Conservation (phyloP, 2,888 invertebrate species). For the Tetragonula carbonaria region DNA sequence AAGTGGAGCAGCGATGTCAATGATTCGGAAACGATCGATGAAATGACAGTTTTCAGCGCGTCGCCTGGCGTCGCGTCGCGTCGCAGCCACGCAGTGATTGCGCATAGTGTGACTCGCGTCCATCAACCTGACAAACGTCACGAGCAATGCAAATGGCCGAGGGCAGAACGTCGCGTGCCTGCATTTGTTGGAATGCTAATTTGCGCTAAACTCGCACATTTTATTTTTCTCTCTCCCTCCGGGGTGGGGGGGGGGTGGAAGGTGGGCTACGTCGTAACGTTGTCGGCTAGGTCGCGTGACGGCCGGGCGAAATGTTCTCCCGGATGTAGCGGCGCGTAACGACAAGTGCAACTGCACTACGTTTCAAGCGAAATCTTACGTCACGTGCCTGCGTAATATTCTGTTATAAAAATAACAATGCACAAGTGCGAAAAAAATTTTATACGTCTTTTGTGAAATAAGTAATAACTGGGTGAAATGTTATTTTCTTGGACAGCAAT, state of each 20-base stretch:
- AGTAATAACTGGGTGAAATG: too few relatives aligned
- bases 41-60: constrained; percentile 49
- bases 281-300: constrained; percentile 18
- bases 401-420: too few relatives aligned
- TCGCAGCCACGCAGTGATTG: constrained; percentile 38
- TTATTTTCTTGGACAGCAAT: too few relatives aligned
- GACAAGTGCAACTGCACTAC: constrained; percentile 26
- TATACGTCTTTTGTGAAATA: too few relatives aligned
- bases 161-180: background rate
- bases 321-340: background rate
- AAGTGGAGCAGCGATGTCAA: constrained; percentile 36
- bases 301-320: constrained; percentile 31
- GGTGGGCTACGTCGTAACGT: constrained; percentile 9
- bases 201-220: constrained; percentile 34
- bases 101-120: constrained; percentile 48
- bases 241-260: too few relatives aligned
- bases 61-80: background rate
- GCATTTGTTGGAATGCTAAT: constrained; percentile 37
- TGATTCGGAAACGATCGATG: constrained; percentile 51
- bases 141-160: constrained; percentile 44
- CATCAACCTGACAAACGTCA: constrained; percentile 55
- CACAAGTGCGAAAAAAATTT: too few relatives aligned
- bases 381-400: too few relatives aligned
- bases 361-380: constrained; percentile 12
- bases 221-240: constrained; percentile 11